Evolutionary conservation across 2,888 invertebrate species (phyloP), one percentile per base, ranked within the genome.

Genomic region (Aromia moschata): DNA sequence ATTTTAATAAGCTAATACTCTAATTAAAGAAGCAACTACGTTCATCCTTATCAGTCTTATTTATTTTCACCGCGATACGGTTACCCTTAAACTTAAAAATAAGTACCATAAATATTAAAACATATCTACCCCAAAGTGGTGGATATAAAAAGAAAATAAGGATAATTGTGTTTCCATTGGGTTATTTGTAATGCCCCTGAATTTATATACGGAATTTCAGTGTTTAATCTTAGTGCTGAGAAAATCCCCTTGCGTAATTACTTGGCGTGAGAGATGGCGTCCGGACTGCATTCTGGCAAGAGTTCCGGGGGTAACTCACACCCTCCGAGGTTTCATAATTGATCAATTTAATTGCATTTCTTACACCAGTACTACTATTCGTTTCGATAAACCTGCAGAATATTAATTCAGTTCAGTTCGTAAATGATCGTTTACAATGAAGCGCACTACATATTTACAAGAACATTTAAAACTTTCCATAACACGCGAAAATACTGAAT

Each of bases 131-230:
- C 70, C 59, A 54, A 60, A 66, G 65, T 72, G 70, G 65, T 67
- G 62, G 67, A 70, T 59, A 61, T 68, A 68, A 77, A 77, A 77
- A 76, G 76, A 77, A 78, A 79, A 79, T 79, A 77, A 77, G 77
- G 78, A 78, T 78, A 79, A 79, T 79, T 77, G 76, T 76, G 75
- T 77, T 78, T 77, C 74, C 76, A 77, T 78, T 77, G 71, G 75
- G 74, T 72, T 75, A 78, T 78, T 77, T 78, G 78, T 77, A 76
- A 77, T 74, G 74, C 73, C 70, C 65, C 67, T 56, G 70, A 75
- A 78, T 79, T 79, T 78, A 78, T 79, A 76, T 74, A 73, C 70
- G 76, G 77, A 79, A 78, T 77, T 78, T 77, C 71, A 69, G 75
- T 76, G 74, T 77, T 79, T 79, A 78, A 79, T 77, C 77, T 77